Evolutionary conservation across 2,113 vertebrate genomes (phyloP).

Genomic region (Micromys minutus): DNA sequence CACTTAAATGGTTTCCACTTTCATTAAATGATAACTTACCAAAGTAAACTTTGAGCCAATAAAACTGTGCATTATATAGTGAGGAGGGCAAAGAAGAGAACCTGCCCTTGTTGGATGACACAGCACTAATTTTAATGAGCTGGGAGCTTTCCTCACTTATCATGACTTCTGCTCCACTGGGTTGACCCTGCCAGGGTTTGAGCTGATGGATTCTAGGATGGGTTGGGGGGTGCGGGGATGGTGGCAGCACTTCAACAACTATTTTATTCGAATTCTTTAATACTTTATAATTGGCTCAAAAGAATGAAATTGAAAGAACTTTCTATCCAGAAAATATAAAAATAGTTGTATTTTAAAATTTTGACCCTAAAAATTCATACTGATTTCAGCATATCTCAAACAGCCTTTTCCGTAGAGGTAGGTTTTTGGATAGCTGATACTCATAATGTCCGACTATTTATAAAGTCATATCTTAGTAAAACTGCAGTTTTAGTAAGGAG

Average conservation of each 20-base stretch:
- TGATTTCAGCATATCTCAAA: not conserved
- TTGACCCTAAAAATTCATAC: not conserved
- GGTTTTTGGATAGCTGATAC: constrained; percentile 11
- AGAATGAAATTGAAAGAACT: constrained; percentile 14
- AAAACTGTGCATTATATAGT: not conserved
- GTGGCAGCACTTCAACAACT: not conserved
- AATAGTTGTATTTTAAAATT: not conserved
- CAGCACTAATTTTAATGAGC: not conserved
- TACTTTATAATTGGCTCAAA: not conserved
- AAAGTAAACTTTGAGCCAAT: constrained; percentile 17
- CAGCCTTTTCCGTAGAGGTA: not conserved
- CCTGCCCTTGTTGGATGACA: not conserved
- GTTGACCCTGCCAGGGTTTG: not conserved
- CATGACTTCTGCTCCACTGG: not conserved
- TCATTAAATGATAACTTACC: not conserved
- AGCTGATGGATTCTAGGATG: not conserved
- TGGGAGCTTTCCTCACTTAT: not conserved
- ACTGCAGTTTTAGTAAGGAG: not conserved
- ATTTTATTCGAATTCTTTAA: not conserved
- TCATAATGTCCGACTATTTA: not conserved
- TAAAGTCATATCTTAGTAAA: not conserved
- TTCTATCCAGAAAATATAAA: not conserved
- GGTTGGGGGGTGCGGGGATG: too few relatives aligned
- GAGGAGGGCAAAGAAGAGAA: not conserved
- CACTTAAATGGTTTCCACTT: not conserved